Evolutionary conservation across 2,113 vertebrate species (phyloP).

Genomic region (Eulacestoma nigropectus): DNA sequence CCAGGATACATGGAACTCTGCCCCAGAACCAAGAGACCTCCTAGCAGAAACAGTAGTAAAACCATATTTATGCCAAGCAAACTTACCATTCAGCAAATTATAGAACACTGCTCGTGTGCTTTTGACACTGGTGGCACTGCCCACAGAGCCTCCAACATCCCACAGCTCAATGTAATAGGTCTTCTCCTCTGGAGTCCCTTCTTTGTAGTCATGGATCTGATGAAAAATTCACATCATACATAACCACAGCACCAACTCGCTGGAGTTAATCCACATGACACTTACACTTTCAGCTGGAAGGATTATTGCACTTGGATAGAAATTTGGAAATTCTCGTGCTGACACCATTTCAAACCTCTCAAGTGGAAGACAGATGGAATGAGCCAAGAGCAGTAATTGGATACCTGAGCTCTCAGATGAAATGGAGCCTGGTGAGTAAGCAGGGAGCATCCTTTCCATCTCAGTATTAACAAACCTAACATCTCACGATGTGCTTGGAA

Average conservation of each 20-base stretch:
- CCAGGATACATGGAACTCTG: background rate
- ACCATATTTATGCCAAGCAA: background rate
- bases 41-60: background rate
- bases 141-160: slow-evolving; percentile 96
- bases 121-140: slow-evolving; percentile 91
- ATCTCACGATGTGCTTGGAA: background rate
- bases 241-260: background rate
- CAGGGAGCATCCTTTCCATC: background rate
- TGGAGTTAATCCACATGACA: background rate
- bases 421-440: background rate
- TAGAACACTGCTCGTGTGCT: slow-evolving; percentile 97
- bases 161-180: slow-evolving; percentile 95
- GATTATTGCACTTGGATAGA: background rate
- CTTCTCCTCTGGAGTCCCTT: slow-evolving; percentile 96
- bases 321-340: background rate
- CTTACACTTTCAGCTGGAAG: background rate
- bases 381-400: background rate
- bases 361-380: background rate
- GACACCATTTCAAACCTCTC: background rate
- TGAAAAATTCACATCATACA: background rate
- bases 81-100: slow-evolving; percentile 90
- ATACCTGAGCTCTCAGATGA: background rate
- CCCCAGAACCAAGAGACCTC: background rate
- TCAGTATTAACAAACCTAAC: background rate
- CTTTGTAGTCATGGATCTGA: slow-evolving; percentile 96